phyloP scores from a whole-genome alignment of 2,113 vertebrate species.

The Sisor rabdophorus region DNA sequence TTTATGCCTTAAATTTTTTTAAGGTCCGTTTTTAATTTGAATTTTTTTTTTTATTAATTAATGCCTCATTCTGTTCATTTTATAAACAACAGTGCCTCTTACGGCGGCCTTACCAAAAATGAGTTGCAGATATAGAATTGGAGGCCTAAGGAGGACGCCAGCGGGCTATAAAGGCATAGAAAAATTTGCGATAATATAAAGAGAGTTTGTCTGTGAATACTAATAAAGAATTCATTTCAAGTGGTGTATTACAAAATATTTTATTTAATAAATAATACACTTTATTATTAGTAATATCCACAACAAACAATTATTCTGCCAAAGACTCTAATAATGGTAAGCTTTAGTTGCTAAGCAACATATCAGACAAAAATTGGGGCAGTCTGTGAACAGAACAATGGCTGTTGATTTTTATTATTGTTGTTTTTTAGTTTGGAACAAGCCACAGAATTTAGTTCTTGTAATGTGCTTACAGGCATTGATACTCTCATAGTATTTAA shows the following conservation, averaged over 20 bases:
- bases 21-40: too few relatives aligned
- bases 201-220: background rate
- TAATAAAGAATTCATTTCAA: background rate
- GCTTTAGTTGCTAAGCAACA: slow-evolving; percentile 2
- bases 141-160: background rate
- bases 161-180: background rate
- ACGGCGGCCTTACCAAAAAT: background rate
- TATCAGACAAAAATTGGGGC: background rate
- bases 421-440: background rate
- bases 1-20: too few relatives aligned
- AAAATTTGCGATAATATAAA: background rate
- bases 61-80: background rate
- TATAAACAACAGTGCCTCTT: background rate
- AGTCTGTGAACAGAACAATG: background rate
- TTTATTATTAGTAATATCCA: background rate
- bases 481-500: background rate
- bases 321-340: background rate
- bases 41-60: too few relatives aligned
- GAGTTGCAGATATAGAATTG: background rate
- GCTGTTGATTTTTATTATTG: background rate
- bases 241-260: background rate
- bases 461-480: background rate
- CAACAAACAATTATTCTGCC: background rate
- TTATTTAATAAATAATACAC: background rate
- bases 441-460: background rate